Conservation (phyloP, 2,113 vertebrate species). For the Nothoprocta perdicaria region DNA sequence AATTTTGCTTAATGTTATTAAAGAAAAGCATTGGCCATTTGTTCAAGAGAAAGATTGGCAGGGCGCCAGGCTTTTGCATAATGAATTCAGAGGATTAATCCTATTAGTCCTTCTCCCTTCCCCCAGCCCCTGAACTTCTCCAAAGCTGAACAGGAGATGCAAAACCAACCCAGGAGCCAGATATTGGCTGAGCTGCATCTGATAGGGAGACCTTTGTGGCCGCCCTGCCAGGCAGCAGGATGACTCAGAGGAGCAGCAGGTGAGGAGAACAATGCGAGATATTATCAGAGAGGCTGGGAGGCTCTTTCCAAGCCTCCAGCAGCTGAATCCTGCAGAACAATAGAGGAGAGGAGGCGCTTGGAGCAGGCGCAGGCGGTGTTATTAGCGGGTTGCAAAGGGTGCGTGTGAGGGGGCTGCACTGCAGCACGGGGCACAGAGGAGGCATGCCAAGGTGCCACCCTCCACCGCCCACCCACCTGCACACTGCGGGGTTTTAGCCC, state of each 20-base stretch:
- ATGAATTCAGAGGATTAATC: constrained; percentile 76
- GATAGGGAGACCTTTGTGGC: not conserved
- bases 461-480: fast-evolving
- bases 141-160: not conserved
- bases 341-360: not conserved
- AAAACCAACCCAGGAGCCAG: not conserved
- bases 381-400: not conserved
- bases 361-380: not conserved
- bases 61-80: constrained; percentile 58
- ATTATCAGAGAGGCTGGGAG: not conserved
- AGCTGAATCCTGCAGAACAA: not conserved
- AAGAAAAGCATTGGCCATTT: constrained; percentile 70
- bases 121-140: not conserved
- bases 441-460: not conserved
- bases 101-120: constrained; percentile 63
- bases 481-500: not conserved
- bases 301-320: not conserved
- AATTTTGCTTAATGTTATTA: constrained; percentile 77
- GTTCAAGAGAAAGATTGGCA: constrained; percentile 53
- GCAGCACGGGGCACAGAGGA: fast-evolving
- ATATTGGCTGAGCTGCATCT: constrained; percentile 5
- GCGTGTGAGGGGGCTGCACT: not conserved
- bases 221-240: not conserved
- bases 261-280: constrained; percentile 17
- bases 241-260: constrained; percentile 3